phyloP scores from a whole-genome alignment of 2,888 invertebrate genomes.

The Diogma glabrata region DNA sequence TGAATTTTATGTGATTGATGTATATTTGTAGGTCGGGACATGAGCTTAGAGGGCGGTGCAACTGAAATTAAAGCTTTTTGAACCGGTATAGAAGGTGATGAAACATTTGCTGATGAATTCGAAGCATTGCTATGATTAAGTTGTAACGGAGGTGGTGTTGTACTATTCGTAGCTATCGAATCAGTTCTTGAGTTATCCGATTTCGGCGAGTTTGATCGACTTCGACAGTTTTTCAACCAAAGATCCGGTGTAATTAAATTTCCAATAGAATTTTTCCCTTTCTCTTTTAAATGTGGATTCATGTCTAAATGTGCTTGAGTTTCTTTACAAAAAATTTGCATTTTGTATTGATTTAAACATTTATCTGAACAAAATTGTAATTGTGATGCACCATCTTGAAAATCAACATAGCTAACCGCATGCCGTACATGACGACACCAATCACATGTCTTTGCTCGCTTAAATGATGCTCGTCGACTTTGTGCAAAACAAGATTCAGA shows the following conservation, averaged over 20 bases:
- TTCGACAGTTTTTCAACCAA: slow-evolving; percentile 74
- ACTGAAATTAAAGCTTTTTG: slow-evolving; percentile 53
- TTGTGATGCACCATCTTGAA: slow-evolving; percentile 82
- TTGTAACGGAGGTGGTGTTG: slow-evolving; percentile 7
- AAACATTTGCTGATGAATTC: slow-evolving; percentile 17
- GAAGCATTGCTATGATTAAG: slow-evolving; percentile 15
- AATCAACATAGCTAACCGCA: slow-evolving; percentile 84
- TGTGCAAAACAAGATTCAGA: slow-evolving; percentile 86
- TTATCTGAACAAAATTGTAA: slow-evolving; percentile 87
- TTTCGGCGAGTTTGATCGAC: slow-evolving; percentile 47
- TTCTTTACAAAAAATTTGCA: slow-evolving; percentile 92
- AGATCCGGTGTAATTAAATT: slow-evolving; percentile 76
- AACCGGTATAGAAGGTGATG: slow-evolving; percentile 24
- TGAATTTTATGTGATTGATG: neutral
- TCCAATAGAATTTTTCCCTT: slow-evolving; percentile 26
- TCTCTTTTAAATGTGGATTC: slow-evolving; percentile 56
- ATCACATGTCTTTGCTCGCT: slow-evolving; percentile 83
- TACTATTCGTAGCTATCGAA: slow-evolving; percentile 8
- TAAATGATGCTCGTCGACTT: slow-evolving; percentile 78
- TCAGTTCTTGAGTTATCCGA: slow-evolving; percentile 41
- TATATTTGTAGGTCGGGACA: slow-evolving; percentile 32
- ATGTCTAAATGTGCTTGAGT: slow-evolving; percentile 84
- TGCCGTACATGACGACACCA: slow-evolving; percentile 87
- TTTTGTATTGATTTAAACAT: slow-evolving; percentile 91
- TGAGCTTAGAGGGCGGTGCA: slow-evolving; percentile 52